Conservation (phyloP, 2,888 invertebrate species). For the Lasioglossum malachurum region DNA sequence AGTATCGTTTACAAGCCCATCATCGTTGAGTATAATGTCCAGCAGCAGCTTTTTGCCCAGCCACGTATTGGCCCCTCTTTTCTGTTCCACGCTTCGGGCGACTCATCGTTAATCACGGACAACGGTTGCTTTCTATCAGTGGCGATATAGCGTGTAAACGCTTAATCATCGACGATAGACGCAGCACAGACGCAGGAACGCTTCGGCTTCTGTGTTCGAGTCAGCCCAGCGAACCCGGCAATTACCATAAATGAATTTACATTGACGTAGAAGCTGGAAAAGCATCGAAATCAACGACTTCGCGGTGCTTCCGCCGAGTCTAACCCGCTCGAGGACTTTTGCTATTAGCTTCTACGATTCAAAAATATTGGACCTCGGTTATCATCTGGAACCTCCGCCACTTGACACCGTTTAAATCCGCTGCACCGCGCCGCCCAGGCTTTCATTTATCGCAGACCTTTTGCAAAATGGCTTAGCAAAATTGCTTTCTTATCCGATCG, state of each 20-base stretch:
- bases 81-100: background rate
- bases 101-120: background rate
- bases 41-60: background rate
- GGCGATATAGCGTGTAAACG: slow-evolving; percentile 18
- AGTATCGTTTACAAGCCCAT: background rate
- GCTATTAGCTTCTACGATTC: slow-evolving; percentile 34
- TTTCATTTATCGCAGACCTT: background rate
- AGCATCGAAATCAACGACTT: slow-evolving; percentile 27
- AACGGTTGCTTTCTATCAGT: slow-evolving; percentile 7
- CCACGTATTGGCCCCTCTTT: background rate
- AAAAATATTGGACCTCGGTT: slow-evolving; percentile 14
- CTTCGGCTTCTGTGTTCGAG: slow-evolving; percentile 20
- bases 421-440: background rate
- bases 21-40: background rate
- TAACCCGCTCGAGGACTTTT: slow-evolving; percentile 8
- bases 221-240: slow-evolving; percentile 45
- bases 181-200: background rate
- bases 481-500: background rate
- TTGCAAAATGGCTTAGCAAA: background rate
- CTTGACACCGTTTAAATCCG: slow-evolving; percentile 15
- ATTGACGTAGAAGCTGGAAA: slow-evolving; percentile 38
- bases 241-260: slow-evolving; percentile 68
- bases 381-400: background rate
- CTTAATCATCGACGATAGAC: slow-evolving; percentile 24
- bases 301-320: slow-evolving; percentile 17